Conservation (phyloP, 2,113 vertebrate genomes). For the Poeciliopsis retropinna region DNA sequence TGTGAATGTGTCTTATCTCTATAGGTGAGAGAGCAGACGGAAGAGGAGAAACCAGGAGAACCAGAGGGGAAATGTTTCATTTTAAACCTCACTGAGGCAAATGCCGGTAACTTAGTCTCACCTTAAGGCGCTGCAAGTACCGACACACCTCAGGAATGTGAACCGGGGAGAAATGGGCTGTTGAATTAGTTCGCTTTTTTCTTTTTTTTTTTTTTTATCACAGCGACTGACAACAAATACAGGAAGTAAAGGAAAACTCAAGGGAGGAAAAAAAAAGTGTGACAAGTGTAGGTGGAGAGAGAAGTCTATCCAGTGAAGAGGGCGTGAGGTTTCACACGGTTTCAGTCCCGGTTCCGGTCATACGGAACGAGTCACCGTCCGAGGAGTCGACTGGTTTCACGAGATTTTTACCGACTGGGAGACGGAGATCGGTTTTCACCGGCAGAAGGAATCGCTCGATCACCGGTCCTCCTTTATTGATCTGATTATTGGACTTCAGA, state of each 20-base stretch:
- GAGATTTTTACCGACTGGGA: neutral
- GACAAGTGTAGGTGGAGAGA: neutral
- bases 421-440: neutral
- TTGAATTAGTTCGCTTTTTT: neutral
- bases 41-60: neutral
- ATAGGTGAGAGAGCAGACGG: constrained; percentile 16
- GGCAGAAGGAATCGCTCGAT: neutral
- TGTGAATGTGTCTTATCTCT: constrained; percentile 37
- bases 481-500: neutral
- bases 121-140: constrained; percentile 16
- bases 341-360: constrained; percentile 13
- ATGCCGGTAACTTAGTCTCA: constrained; percentile 11
- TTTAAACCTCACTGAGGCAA: neutral
- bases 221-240: neutral
- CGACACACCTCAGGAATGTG: constrained; percentile 64
- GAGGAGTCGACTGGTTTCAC: neutral
- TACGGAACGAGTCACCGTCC: neutral
- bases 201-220: neutral
- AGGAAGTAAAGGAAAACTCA: neutral
- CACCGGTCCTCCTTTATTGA: neutral
- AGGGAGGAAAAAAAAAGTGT: neutral
- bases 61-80: neutral
- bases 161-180: neutral
- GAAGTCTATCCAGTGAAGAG: neutral
- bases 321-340: constrained; percentile 60